These are phyloP conservation scores for Drosophila kuntzei DNA, from an alignment of 2,888 invertebrate genomes.

Conservation along the genomic window DNA sequence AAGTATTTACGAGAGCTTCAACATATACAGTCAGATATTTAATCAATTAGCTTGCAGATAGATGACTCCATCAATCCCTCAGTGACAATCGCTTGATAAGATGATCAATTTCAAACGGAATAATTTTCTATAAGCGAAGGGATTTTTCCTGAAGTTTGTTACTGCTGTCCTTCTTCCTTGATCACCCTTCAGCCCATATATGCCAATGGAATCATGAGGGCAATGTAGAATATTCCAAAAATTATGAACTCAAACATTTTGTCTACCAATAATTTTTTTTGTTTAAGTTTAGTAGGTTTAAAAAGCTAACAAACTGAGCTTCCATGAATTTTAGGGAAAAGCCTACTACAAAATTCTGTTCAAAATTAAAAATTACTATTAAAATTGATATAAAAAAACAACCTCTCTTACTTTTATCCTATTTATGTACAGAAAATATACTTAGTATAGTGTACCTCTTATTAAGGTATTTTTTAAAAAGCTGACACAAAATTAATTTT, in stretches of 20 bases:
- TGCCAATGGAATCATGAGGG: neutral
- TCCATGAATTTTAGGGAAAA: too few species aligned
- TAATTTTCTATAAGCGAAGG: neutral
- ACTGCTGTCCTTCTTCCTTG: neutral
- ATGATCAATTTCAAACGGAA: neutral
- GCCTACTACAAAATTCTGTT: neutral
- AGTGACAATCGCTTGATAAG: neutral
- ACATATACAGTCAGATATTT: neutral
- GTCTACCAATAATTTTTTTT: neutral
- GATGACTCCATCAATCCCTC: neutral
- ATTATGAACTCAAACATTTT: constrained; percentile 7
- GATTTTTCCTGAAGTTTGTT: neutral
- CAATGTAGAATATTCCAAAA: constrained; percentile 3
- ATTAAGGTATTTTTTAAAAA: too few species aligned
- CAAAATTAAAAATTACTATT: too few species aligned
- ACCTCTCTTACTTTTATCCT: too few species aligned
- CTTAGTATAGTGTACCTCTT: too few species aligned
- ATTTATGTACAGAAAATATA: too few species aligned
- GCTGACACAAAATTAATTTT: too few species aligned
- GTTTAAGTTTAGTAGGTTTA: neutral
- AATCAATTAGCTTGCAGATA: neutral
- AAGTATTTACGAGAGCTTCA: neutral
- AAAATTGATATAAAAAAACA: too few species aligned
- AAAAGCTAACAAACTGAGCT: neutral
- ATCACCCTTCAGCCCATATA: neutral